These are phyloP conservation scores for Orycteropus afer DNA, from an alignment of 2,113 vertebrate genomes.

Conservation along the genomic window DNA sequence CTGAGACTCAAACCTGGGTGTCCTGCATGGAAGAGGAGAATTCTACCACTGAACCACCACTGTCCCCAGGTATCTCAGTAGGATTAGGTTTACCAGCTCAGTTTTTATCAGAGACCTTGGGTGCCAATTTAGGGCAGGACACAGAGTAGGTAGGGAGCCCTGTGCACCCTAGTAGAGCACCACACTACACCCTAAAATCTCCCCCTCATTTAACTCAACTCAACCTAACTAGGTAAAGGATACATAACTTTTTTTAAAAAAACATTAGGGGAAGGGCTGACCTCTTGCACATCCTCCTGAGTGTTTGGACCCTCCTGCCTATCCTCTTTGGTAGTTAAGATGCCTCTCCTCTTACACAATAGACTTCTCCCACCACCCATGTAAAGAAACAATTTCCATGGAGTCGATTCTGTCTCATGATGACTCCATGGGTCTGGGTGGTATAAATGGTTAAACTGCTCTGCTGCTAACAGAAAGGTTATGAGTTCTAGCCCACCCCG, in stretches of 20 bases:
- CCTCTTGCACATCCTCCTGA: fast-evolving
- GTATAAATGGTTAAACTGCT: background rate
- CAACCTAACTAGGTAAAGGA: background rate
- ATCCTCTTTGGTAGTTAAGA: background rate
- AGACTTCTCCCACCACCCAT: background rate
- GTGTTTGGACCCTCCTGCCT: background rate
- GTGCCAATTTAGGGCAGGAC: background rate
- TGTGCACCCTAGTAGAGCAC: background rate
- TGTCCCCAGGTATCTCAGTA: background rate
- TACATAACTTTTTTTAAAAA: background rate
- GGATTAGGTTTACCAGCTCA: fast-evolving
- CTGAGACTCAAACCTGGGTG: too few relatives aligned
- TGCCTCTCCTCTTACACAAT: background rate
- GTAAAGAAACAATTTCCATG: background rate
- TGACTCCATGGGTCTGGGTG: background rate
- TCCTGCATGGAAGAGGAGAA: too few relatives aligned
- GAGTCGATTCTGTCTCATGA: background rate
- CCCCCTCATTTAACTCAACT: background rate
- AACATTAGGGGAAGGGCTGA: background rate
- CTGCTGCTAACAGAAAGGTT: background rate
- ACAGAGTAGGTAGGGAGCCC: background rate
- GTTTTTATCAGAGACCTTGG: background rate
- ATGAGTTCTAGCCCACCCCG: background rate
- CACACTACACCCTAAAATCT: background rate
- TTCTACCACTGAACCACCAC: too few relatives aligned